Evolutionary conservation across 2,797 vertebrate genomes (phyloP).

Genomic region (Avahi laniger): DNA sequence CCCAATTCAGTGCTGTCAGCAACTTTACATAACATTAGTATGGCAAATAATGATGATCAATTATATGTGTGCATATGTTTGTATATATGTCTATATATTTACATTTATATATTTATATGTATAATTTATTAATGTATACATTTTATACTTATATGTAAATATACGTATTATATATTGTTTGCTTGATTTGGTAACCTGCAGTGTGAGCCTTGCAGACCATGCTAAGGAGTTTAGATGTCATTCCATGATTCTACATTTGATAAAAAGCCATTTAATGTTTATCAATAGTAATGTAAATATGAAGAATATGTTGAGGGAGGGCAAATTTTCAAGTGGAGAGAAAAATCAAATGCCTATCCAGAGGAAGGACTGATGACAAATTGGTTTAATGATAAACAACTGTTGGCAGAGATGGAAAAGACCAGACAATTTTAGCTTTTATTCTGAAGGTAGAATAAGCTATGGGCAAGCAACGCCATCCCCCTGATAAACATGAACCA

Average conservation of each 20-base stretch:
- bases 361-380: neutral
- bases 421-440: neutral
- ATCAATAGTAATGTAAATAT: neutral
- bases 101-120: neutral
- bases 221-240: neutral
- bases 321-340: neutral
- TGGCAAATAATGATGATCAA: neutral
- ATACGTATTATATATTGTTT: neutral
- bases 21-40: neutral
- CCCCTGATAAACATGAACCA: neutral
- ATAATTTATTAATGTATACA: neutral
- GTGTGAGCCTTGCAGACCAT: neutral
- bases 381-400: neutral
- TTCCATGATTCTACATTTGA: neutral
- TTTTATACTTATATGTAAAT: neutral
- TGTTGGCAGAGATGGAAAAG: neutral
- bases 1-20: neutral
- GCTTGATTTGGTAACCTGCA: neutral
- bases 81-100: neutral
- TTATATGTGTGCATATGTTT: neutral
- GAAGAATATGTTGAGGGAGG: neutral
- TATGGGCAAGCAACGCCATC: neutral
- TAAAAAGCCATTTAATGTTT: neutral
- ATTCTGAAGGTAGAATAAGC: neutral
- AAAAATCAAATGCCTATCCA: neutral